These are phyloP conservation scores for Noturus placidus DNA, from an alignment of 2,113 vertebrate species.

Conservation along the genomic window DNA sequence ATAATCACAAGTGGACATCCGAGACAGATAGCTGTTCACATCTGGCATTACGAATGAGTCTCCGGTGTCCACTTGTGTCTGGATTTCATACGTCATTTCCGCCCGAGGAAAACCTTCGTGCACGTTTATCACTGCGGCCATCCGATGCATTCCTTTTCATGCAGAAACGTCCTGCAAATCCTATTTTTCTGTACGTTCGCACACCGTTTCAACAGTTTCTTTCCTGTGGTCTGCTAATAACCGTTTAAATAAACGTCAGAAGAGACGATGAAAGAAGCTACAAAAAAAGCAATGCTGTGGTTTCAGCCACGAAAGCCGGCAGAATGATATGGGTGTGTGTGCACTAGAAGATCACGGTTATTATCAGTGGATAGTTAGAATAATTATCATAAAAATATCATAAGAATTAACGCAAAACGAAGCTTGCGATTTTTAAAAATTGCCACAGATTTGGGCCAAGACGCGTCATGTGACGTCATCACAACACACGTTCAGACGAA, in stretches of 20 bases:
- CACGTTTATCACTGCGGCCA: neutral
- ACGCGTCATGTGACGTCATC: no score
- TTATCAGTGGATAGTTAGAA: neutral
- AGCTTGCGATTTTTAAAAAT: no score
- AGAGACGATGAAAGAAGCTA: neutral
- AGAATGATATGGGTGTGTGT: neutral
- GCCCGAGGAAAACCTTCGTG: neutral
- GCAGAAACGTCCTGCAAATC: neutral
- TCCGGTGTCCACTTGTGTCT: neutral
- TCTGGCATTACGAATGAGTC: neutral
- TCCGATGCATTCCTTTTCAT: neutral
- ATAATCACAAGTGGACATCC: neutral
- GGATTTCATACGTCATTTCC: constrained; percentile 5
- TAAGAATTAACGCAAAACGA: no score
- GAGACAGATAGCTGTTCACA: neutral
- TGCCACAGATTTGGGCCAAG: no score
- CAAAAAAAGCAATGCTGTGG: neutral
- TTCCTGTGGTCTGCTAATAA: neutral
- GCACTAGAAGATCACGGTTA: neutral
- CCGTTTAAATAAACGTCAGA: neutral
- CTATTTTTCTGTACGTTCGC: neutral
- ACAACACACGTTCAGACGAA: no score
- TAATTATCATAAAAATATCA: no score
- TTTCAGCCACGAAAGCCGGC: neutral
- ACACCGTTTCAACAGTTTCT: neutral